phyloP scores from a whole-genome alignment of 2,797 vertebrate species.

The Eospalax fontanierii region DNA sequence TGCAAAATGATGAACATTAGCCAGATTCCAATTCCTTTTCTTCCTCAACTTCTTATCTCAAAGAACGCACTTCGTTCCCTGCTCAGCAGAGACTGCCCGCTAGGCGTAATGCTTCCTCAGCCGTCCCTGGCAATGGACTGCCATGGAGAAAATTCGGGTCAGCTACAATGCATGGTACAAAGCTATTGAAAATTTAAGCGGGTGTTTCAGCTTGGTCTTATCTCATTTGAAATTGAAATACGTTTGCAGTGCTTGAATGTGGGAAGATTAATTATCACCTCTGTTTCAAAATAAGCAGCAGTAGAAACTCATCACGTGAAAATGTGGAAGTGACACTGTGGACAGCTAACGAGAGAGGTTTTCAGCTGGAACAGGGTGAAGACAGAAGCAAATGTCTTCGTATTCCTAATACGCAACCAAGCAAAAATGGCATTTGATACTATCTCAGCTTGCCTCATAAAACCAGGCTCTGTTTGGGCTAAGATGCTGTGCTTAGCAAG shows the following conservation, averaged over 20 bases:
- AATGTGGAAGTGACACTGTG: slow-evolving; percentile 89
- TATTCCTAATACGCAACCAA: slow-evolving; percentile 78
- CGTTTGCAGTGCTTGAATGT: slow-evolving; percentile 91
- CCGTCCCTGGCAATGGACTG: slow-evolving; percentile 82
- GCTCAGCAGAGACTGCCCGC: slow-evolving; percentile 71
- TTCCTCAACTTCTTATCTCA: slow-evolving; percentile 69
- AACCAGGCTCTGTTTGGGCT: slow-evolving; percentile 45
- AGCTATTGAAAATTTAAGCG: slow-evolving; percentile 88
- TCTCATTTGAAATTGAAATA: slow-evolving; percentile 92
- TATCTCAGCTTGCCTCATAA: slow-evolving; percentile 68
- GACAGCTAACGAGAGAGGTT: slow-evolving; percentile 85
- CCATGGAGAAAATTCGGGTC: slow-evolving; percentile 85
- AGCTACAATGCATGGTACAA: slow-evolving; percentile 84
- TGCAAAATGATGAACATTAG: slow-evolving; percentile 56
- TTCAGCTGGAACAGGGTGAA: slow-evolving; percentile 87
- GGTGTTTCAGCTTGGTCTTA: slow-evolving; percentile 86
- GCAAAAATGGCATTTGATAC: slow-evolving; percentile 70
- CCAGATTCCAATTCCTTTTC: slow-evolving; percentile 76
- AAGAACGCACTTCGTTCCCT: slow-evolving; percentile 53
- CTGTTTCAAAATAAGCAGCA: slow-evolving; percentile 92
- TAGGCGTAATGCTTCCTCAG: slow-evolving; percentile 80
- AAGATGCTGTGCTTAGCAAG: slow-evolving; percentile 16
- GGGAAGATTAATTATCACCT: slow-evolving; percentile 96
- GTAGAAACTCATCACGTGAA: slow-evolving; percentile 89
- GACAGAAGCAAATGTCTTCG: slow-evolving; percentile 83